Percentiles rank a stretch among this genome's conserved stretches.
phyloP scores from a whole-genome alignment of 2,888 invertebrate species.

The Lycophotia porphyrea region DNA sequence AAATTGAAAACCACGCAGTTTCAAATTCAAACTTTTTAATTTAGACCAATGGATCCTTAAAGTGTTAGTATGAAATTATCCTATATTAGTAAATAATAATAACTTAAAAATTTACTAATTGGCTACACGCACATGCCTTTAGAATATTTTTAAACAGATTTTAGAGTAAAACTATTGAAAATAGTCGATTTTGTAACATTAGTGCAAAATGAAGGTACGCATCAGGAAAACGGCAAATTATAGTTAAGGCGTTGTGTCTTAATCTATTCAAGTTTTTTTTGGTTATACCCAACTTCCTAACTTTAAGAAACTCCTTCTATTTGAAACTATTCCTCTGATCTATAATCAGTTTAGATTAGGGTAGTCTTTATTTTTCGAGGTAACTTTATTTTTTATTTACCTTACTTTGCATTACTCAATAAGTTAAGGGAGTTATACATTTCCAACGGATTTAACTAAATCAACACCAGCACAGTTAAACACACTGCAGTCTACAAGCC shows the following conservation, averaged over 20 bases:
- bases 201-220: background rate
- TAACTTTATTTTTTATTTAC: too few relatives aligned
- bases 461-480: slow-evolving; percentile 12
- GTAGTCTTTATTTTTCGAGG: background rate
- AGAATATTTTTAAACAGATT: background rate
- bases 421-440: background rate
- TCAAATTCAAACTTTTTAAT: too few relatives aligned
- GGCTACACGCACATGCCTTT: too few relatives aligned
- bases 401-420: background rate
- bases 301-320: background rate
- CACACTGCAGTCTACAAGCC: slow-evolving; percentile 9
- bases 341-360: background rate
- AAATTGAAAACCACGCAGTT: background rate
- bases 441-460: slow-evolving; percentile 2
- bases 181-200: background rate
- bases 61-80: too few relatives aligned
- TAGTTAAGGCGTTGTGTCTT: background rate
- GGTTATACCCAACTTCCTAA: background rate
- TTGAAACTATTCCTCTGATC: background rate
- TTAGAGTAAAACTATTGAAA: background rate
- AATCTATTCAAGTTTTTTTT: too few relatives aligned
- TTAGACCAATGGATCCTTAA: too few relatives aligned
- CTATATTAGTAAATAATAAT: too few relatives aligned
- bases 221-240: background rate
- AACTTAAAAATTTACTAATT: too few relatives aligned